phyloP scores from a whole-genome alignment of 2,113 vertebrate genomes.

The cattle (Bos taurus) region ARS-UCD2.0 NC_037329.1:107924501-107925000 shows the following conservation, averaged over 20 bases:
- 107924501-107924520: slow-evolving; percentile 39
- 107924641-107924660: background rate
- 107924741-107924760: background rate
- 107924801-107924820: background rate
- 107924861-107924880: slow-evolving; percentile 27
- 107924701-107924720: background rate
- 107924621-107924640: background rate
- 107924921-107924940: slow-evolving; percentile 18
- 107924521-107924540: slow-evolving; percentile 47
- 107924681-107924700: background rate
- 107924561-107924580: background rate
- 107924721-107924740: background rate
- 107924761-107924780: background rate
- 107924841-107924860: slow-evolving; percentile 14
- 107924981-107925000: background rate
- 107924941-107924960: background rate
- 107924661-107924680: background rate
- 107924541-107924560: slow-evolving; percentile 29
- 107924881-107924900: background rate
- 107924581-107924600: background rate
- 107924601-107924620: background rate
- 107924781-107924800: background rate
- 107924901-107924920: background rate
- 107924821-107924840: slow-evolving; percentile 24
- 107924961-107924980: background rate